Conservation (phyloP, 2,888 invertebrate species). For the Dioctria linearis region DNA sequence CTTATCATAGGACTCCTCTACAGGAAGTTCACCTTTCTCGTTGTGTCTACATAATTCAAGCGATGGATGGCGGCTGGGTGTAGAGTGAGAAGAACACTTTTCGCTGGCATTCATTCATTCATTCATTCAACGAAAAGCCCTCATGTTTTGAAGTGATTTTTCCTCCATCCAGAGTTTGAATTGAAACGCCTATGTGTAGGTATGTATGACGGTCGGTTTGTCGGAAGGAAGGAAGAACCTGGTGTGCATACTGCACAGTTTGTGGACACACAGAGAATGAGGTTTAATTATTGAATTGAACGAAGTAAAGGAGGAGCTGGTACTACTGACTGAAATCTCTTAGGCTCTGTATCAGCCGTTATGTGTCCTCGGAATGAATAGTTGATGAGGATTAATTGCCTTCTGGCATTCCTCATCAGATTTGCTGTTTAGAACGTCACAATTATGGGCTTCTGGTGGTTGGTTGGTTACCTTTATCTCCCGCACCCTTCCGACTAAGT, state of each 20-base stretch:
- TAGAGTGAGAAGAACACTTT: neutral
- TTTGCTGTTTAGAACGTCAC: slow-evolving; percentile 27
- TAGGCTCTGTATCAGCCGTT: neutral
- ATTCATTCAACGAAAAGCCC: neutral
- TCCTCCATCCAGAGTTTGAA: neutral
- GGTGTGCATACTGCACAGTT: neutral
- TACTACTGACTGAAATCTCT: neutral
- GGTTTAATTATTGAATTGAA: slow-evolving; percentile 38
- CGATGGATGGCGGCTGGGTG: neutral
- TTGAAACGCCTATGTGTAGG: neutral
- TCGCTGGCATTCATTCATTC: neutral
- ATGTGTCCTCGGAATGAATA: slow-evolving; percentile 29
- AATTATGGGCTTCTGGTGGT: neutral
- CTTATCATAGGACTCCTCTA: too few species aligned
- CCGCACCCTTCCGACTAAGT: neutral
- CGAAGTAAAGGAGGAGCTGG: neutral
- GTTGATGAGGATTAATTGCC: slow-evolving; percentile 50
- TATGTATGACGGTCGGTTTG: too few species aligned
- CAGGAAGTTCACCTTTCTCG: neutral
- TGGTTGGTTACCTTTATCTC: neutral
- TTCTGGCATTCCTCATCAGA: slow-evolving; percentile 44
- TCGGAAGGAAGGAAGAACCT: neutral
- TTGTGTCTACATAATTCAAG: neutral
- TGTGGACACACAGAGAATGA: neutral
- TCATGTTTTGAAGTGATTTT: slow-evolving; percentile 15